These are phyloP conservation scores for Pygmarrhopalites habei DNA, from an alignment of 1,140 invertebrate species.

Conservation along the genomic window DNA sequence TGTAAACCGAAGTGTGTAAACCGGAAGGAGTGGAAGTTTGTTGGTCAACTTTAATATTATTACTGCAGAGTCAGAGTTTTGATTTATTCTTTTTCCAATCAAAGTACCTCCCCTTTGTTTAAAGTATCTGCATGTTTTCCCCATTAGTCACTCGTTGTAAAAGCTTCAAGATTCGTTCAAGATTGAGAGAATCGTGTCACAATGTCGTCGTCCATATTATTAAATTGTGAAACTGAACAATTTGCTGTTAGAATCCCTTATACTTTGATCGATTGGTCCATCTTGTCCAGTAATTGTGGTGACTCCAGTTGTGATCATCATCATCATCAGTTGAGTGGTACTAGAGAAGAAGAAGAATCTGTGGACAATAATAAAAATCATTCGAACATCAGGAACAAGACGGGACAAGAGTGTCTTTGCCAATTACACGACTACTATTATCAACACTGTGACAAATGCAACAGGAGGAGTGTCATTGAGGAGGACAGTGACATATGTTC, in stretches of 20 bases:
- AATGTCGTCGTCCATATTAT: slow-evolving; percentile 1
- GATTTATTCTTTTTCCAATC: too few species aligned
- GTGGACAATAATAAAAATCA: not conserved
- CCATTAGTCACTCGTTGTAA: not conserved
- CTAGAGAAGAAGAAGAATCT: not conserved
- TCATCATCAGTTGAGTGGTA: not conserved
- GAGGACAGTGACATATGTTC: not conserved
- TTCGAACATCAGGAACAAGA: not conserved
- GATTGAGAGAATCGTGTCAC: not conserved
- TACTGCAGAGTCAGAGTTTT: too few species aligned
- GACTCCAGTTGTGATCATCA: not conserved
- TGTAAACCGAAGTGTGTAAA: too few species aligned
- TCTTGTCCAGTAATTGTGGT: not conserved
- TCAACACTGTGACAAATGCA: not conserved
- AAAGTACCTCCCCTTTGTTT: not conserved
- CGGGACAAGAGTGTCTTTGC: not conserved
- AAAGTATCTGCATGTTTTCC: slow-evolving; percentile 10
- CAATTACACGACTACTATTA: not conserved
- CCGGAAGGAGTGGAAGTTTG: too few species aligned
- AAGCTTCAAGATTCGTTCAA: not conserved
- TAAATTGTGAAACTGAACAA: not conserved
- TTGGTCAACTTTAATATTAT: too few species aligned
- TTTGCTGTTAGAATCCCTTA: slow-evolving; percentile 6
- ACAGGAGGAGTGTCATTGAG: not conserved
- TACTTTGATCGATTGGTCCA: not conserved